Percentiles rank a stretch among this genome's conserved stretches.
Evolutionary conservation across 2,797 vertebrate genomes (phyloP).

Genomic region (Onychomys arenicola): DNA sequence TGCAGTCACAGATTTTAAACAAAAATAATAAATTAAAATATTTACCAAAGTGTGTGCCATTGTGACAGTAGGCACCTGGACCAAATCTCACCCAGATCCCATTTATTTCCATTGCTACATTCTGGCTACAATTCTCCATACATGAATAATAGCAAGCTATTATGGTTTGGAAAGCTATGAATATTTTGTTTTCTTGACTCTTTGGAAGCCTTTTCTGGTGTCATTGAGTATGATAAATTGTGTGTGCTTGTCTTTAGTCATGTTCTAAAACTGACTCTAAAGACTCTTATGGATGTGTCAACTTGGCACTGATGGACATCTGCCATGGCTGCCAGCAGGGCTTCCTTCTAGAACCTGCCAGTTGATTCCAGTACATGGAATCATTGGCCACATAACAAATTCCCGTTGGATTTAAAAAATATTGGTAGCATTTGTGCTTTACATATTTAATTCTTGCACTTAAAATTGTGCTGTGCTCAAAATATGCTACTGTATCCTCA

Average conservation of each 20-base stretch:
- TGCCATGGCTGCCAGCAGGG: background rate
- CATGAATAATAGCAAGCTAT: background rate
- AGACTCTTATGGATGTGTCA: background rate
- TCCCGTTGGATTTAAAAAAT: background rate
- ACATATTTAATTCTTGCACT: background rate
- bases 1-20: background rate
- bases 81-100: background rate
- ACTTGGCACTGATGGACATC: background rate
- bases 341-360: background rate
- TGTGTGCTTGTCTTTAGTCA: background rate
- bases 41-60: background rate
- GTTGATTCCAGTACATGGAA: background rate
- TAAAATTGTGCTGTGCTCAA: background rate
- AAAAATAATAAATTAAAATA: background rate
- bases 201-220: background rate
- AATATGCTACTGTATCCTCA: background rate
- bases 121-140: background rate
- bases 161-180: background rate
- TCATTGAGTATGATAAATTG: background rate
- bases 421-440: background rate
- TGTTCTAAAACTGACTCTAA: background rate
- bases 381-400: background rate
- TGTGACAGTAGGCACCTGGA: background rate
- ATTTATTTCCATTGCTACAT: slow-evolving; percentile 2
- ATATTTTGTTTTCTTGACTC: background rate